phyloP scores from a whole-genome alignment of 2,113 vertebrate genomes.

The Daboia siamensis region DNA sequence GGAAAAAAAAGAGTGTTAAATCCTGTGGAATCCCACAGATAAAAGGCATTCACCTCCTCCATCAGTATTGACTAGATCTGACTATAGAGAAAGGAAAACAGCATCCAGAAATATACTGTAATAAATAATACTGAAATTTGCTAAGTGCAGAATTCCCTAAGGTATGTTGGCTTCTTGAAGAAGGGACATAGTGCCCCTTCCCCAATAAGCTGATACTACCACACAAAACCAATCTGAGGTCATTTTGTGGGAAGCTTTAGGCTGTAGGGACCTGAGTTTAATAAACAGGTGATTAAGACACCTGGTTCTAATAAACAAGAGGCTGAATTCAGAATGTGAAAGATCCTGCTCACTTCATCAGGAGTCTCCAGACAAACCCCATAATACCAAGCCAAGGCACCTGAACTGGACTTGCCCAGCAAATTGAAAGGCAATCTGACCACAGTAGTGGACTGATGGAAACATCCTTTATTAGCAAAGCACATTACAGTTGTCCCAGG shows the following conservation, averaged over 20 bases:
- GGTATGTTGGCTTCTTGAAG: not conserved
- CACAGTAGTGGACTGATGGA: too few species aligned
- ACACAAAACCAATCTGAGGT: not conserved
- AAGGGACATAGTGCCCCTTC: not conserved
- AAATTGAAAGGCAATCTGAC: too few species aligned
- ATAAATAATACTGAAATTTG: not conserved
- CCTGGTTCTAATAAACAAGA: too few species aligned
- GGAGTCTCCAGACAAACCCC: too few species aligned
- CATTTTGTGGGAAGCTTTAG: not conserved
- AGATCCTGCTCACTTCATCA: too few species aligned
- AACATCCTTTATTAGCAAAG: too few species aligned
- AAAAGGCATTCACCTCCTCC: not conserved
- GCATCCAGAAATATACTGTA: not conserved
- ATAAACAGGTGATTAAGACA: too few species aligned
- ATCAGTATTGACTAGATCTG: not conserved
- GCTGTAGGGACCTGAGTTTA: not conserved
- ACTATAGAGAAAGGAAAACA: not conserved
- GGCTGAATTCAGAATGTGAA: too few species aligned
- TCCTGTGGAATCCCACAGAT: not conserved
- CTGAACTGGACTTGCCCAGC: too few species aligned
- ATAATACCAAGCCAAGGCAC: too few species aligned
- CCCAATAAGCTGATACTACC: not conserved
- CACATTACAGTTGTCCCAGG: not conserved
- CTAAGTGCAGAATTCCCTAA: not conserved
- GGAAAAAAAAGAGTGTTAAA: not conserved